Percentiles rank a stretch among this genome's conserved stretches.
Conservation (phyloP, 2,113 vertebrate genomes). For the Sterna hirundo region DNA sequence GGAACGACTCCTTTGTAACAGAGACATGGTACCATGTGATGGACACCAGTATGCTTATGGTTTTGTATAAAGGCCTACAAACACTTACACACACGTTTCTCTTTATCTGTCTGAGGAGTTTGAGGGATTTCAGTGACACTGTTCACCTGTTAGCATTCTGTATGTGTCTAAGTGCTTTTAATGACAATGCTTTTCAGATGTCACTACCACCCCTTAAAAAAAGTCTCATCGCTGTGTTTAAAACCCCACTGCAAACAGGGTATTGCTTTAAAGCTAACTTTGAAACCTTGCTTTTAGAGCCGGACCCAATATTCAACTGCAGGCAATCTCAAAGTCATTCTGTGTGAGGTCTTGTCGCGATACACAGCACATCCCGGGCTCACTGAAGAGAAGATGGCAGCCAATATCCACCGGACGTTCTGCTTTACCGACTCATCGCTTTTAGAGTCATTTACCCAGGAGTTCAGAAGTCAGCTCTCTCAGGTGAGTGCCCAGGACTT, state of each 20-base stretch:
- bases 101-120: not conserved
- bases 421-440: slow-evolving; percentile 68
- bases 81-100: not conserved
- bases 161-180: not conserved
- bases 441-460: slow-evolving; percentile 63
- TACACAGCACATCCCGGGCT: not conserved
- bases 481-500: slow-evolving; percentile 54
- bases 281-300: slow-evolving; percentile 18
- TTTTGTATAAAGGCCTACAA: not conserved
- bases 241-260: not conserved
- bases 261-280: not conserved
- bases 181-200: not conserved
- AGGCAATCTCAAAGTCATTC: slow-evolving; percentile 56
- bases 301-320: slow-evolving; percentile 42
- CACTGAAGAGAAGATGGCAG: slow-evolving; percentile 54
- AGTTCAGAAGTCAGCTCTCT: slow-evolving; percentile 66
- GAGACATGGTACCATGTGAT: not conserved
- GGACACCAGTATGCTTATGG: not conserved
- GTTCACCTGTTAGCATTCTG: not conserved
- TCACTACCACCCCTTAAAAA: not conserved
- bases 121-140: not conserved
- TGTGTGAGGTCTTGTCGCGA: slow-evolving; percentile 56
- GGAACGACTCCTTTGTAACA: not conserved
- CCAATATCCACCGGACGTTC: slow-evolving; percentile 71
- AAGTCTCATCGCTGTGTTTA: not conserved